phyloP scores from a whole-genome alignment of 1,140 invertebrate species.

The Drosophila lini region DNA sequence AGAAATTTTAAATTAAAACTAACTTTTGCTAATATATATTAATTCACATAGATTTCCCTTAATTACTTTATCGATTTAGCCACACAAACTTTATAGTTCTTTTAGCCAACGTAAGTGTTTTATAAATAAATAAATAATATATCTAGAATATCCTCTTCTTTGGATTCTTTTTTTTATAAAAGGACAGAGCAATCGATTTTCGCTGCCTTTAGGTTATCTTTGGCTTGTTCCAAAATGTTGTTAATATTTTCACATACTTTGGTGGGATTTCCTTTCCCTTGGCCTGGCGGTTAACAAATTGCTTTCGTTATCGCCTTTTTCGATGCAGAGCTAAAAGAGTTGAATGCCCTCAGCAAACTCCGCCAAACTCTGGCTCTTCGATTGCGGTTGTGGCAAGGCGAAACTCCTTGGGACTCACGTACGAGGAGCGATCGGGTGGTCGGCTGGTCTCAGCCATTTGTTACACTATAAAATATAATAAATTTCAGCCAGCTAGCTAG shows the following conservation, averaged over 20 bases:
- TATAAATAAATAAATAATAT: too few species aligned
- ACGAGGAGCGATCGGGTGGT: conserved; percentile 36
- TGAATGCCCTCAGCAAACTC: conserved; percentile 64
- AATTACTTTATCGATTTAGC: too few species aligned
- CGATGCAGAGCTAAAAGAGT: conserved; percentile 60
- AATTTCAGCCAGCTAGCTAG: conserved; percentile 48
- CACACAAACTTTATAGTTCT: too few species aligned
- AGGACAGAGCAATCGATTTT: conserved; percentile 19
- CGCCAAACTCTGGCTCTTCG: conserved; percentile 23
- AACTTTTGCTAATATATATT: too few species aligned
- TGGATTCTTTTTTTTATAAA: background rate
- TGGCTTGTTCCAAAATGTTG: conserved; percentile 48
- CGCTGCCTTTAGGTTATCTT: conserved; percentile 10
- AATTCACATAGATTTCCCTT: too few species aligned
- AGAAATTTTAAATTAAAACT: too few species aligned
- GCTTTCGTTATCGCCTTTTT: conserved; percentile 73
- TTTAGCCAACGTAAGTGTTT: background rate
- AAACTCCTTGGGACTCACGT: conserved; percentile 36
- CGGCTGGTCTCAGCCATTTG: conserved; percentile 53
- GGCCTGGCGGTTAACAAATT: conserved; percentile 71
- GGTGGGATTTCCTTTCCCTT: conserved; percentile 75
- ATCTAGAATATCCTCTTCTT: too few species aligned
- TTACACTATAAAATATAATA: conserved; percentile 80
- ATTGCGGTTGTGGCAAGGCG: conserved; percentile 5
- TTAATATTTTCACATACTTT: conserved; percentile 81